Evolutionary conservation across 2,888 invertebrate species (phyloP).

Genomic region (Drosophila birchii): DNA sequence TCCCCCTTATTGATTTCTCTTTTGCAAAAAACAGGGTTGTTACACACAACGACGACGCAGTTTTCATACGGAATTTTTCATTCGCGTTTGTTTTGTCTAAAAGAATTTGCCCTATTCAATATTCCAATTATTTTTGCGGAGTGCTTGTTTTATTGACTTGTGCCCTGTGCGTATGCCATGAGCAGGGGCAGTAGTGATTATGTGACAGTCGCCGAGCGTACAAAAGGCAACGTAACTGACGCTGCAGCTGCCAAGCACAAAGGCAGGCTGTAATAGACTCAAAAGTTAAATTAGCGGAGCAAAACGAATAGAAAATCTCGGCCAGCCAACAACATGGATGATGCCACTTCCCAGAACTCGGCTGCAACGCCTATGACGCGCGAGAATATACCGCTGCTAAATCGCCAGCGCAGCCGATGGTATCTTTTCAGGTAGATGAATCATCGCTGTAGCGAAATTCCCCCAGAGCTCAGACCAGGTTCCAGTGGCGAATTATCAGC

Average conservation of each 20-base stretch:
- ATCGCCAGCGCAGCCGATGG: conserved; percentile 87
- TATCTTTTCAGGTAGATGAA: conserved; percentile 87
- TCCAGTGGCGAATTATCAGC: conserved; percentile 15
- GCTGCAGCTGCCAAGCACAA: conserved; percentile 56
- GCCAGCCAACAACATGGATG: conserved; percentile 81
- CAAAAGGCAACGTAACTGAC: conserved; percentile 22
- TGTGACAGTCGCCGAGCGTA: conserved; percentile 41
- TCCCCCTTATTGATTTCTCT: conserved; percentile 66
- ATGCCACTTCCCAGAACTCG: conserved; percentile 85
- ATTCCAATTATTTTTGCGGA: not conserved
- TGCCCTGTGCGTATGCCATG: conserved; percentile 49
- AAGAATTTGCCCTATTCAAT: conserved; percentile 58
- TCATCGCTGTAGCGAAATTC: conserved; percentile 63
- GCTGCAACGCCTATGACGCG: conserved; percentile 86
- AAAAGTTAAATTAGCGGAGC: conserved; percentile 4
- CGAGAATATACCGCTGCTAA: conserved; percentile 90
- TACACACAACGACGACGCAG: conserved; percentile 55
- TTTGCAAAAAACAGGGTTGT: conserved; percentile 18
- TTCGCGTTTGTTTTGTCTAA: conserved; percentile 55
- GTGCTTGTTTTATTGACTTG: conserved; percentile 23
- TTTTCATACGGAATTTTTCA: conserved; percentile 63
- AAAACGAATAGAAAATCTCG: conserved; percentile 7
- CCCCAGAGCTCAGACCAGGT: not conserved
- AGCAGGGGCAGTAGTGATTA: conserved; percentile 43
- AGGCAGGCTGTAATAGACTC: conserved; percentile 29